These are phyloP conservation scores for Rhombomys opimus DNA, from an alignment of 2,113 vertebrate species.

Conservation along the genomic window DNA sequence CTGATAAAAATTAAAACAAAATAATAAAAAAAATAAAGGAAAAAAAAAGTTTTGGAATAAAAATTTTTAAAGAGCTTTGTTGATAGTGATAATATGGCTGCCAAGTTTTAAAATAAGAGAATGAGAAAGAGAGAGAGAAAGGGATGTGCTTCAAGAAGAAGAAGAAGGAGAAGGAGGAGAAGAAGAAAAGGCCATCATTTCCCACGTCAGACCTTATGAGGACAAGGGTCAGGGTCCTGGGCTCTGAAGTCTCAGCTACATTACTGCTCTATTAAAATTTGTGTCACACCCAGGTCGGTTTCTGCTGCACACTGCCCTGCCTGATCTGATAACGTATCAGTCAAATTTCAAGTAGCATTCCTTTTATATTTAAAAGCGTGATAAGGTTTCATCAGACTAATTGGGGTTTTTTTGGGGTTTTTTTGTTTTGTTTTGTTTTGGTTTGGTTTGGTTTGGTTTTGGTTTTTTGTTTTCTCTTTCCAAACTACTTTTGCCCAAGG, in stretches of 20 bases:
- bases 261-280: conserved; percentile 83
- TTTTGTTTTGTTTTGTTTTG: conserved; percentile 42
- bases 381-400: conserved; percentile 82
- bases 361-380: conserved; percentile 79
- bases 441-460: not conserved
- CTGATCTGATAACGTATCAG: conserved; percentile 79
- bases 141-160: not conserved
- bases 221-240: conserved; percentile 31
- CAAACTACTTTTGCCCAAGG: conserved; percentile 70
- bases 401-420: conserved; percentile 75
- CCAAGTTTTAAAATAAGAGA: not conserved
- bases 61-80: conserved; percentile 27
- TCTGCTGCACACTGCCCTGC: conserved; percentile 68
- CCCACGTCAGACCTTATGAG: conserved; percentile 46
- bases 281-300: conserved; percentile 73
- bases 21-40: no score
- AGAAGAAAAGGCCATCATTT: conserved; percentile 27
- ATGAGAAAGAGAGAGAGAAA: not conserved
- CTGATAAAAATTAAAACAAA: no score
- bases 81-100: conserved; percentile 22
- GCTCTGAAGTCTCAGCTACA: conserved; percentile 41
- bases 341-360: conserved; percentile 77
- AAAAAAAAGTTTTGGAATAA: conserved; percentile 65
- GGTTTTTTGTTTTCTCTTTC: conserved; percentile 78
- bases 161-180: no score